Evolutionary conservation across 2,113 vertebrate species (phyloP).

Genomic region (Myotis lucifugus): DNA sequence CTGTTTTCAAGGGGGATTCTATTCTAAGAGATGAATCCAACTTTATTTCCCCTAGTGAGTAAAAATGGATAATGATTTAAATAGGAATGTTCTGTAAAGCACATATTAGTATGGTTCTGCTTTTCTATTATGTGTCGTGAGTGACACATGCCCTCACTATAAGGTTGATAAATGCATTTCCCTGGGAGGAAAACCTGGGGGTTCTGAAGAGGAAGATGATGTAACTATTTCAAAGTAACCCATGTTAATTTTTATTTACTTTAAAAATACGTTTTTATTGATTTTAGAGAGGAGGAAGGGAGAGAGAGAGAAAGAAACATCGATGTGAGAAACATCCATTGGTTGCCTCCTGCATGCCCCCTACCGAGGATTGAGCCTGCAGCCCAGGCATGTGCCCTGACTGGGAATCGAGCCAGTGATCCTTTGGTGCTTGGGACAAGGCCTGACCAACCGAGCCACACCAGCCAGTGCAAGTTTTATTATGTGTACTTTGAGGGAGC

Average conservation of each 20-base stretch:
- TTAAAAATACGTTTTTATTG: no score
- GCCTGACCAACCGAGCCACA: no score
- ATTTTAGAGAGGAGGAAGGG: no score
- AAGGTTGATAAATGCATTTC: not conserved
- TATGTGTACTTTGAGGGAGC: not conserved
- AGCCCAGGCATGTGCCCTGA: no score
- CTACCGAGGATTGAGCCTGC: no score
- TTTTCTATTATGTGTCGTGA: not conserved
- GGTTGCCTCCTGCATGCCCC: no score
- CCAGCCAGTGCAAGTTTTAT: not conserved
- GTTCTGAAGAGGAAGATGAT: not conserved
- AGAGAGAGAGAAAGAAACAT: no score
- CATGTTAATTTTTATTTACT: no score
- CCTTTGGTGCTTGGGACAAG: no score
- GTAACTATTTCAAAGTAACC: not conserved
- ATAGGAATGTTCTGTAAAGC: not conserved
- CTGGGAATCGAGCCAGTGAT: no score
- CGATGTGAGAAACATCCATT: no score
- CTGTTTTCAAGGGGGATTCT: not conserved
- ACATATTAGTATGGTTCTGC: not conserved
- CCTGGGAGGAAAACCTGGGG: not conserved
- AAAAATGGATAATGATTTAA: not conserved
- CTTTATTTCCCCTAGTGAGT: not conserved
- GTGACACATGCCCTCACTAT: not conserved
- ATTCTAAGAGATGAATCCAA: slow-evolving; percentile 17